Evolutionary conservation across 2,113 vertebrate species (phyloP).

Genomic region (Calypte anna): DNA sequence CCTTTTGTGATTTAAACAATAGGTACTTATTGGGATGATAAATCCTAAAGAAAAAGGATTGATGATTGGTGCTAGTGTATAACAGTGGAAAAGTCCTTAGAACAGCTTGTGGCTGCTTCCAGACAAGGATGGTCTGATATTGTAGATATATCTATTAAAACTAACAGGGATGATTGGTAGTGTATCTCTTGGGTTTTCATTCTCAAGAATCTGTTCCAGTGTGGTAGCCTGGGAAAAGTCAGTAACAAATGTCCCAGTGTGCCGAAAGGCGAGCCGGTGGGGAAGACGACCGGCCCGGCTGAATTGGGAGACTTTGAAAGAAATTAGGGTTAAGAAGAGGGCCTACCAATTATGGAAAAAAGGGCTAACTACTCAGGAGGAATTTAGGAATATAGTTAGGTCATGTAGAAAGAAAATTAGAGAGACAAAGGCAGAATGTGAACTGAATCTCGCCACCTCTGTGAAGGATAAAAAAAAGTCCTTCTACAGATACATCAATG

Average conservation of each 20-base stretch:
- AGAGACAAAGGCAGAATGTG: too few species aligned
- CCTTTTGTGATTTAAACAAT: not conserved
- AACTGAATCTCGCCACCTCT: too few species aligned
- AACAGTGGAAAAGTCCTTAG: not conserved
- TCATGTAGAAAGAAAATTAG: too few species aligned
- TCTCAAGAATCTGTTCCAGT: not conserved
- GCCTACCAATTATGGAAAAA: too few species aligned
- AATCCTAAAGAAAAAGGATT: not conserved
- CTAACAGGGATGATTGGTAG: not conserved
- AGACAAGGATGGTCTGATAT: not conserved
- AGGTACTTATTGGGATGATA: not conserved
- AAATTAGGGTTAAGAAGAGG: too few species aligned
- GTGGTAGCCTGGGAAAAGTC: not conserved
- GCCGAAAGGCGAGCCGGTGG: too few species aligned
- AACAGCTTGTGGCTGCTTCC: not conserved
- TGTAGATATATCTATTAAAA: not conserved
- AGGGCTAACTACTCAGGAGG: too few species aligned
- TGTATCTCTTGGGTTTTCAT: not conserved
- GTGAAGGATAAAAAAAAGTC: too few species aligned
- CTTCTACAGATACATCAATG: too few species aligned
- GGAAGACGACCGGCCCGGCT: too few species aligned
- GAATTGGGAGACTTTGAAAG: too few species aligned
- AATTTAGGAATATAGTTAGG: too few species aligned
- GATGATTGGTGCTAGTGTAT: not conserved
- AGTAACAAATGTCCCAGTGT: not conserved